These are phyloP conservation scores for Ornithorhynchus anatinus DNA, from an alignment of 2,113 vertebrate species.

Conservation along the genomic window DNA sequence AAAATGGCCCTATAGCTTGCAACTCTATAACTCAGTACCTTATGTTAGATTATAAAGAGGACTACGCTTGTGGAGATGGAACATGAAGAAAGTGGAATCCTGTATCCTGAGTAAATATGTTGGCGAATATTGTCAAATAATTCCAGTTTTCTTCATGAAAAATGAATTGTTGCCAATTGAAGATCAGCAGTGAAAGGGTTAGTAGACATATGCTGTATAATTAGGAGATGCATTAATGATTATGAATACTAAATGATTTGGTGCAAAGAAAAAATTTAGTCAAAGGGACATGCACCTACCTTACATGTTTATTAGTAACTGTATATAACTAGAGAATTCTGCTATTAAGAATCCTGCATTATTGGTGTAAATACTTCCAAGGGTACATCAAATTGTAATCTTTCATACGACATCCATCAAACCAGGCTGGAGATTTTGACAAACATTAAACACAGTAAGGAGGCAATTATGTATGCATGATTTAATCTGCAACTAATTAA, in stretches of 20 bases:
- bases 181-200: slow-evolving; percentile 65
- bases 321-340: slow-evolving; percentile 69
- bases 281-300: slow-evolving; percentile 73
- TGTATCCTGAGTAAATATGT: background rate
- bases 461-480: slow-evolving; percentile 99
- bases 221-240: slow-evolving; percentile 87
- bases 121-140: slow-evolving; percentile 1
- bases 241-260: slow-evolving; percentile 79
- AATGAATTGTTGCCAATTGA: slow-evolving; percentile 26
- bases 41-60: background rate
- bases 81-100: background rate
- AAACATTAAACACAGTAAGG: slow-evolving; percentile 90
- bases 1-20: slow-evolving; percentile 3
- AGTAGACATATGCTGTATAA: slow-evolving; percentile 84
- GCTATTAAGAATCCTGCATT: slow-evolving; percentile 73
- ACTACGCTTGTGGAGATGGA: background rate
- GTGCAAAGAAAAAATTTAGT: slow-evolving; percentile 69
- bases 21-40: background rate
- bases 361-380: slow-evolving; percentile 79
- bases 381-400: slow-evolving; percentile 81
- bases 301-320: slow-evolving; percentile 71
- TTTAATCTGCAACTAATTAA: slow-evolving; percentile 99
- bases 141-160: slow-evolving; percentile 10
- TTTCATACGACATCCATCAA: slow-evolving; percentile 85
- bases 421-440: slow-evolving; percentile 85